These are phyloP conservation scores for Malacosoma neustria DNA, from an alignment of 2,888 invertebrate genomes.

Conservation along the genomic window DNA sequence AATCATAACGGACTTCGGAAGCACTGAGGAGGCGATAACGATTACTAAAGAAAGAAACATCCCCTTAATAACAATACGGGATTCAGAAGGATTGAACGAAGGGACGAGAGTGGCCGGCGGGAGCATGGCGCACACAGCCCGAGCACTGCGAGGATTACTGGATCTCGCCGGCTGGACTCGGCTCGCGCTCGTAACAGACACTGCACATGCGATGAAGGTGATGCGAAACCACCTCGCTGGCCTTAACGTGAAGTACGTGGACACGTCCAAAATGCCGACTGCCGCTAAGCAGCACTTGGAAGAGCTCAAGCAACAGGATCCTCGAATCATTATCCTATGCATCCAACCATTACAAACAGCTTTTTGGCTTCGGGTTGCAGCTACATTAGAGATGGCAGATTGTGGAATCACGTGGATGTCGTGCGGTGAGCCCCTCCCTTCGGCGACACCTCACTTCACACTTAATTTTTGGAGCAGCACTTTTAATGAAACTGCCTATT, in stretches of 20 bases:
- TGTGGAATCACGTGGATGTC: slow-evolving; percentile 32
- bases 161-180: slow-evolving; percentile 5
- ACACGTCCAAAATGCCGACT: not conserved
- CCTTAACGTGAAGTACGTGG: not conserved
- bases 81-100: slow-evolving; percentile 12
- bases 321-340: slow-evolving; percentile 87
- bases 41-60: slow-evolving; percentile 4
- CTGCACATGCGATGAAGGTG: slow-evolving; percentile 49
- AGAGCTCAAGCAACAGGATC: slow-evolving; percentile 38
- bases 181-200: slow-evolving; percentile 16
- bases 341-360: slow-evolving; percentile 75
- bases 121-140: slow-evolving; percentile 12
- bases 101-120: slow-evolving; percentile 9
- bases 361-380: slow-evolving; percentile 77
- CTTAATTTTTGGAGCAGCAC: slow-evolving; percentile 22
- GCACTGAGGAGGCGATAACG: slow-evolving; percentile 6
- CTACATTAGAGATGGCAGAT: slow-evolving; percentile 54
- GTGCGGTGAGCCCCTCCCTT: slow-evolving; percentile 12
- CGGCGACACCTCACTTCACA: slow-evolving; percentile 14
- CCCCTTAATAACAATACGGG: slow-evolving; percentile 16
- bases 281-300: not conserved
- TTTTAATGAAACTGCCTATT: too few relatives aligned
- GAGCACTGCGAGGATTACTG: slow-evolving; percentile 10
- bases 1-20: slow-evolving; percentile 12
- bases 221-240: not conserved